phyloP scores from a whole-genome alignment of 2,113 vertebrate genomes.

The Coptodon rendalli region DNA sequence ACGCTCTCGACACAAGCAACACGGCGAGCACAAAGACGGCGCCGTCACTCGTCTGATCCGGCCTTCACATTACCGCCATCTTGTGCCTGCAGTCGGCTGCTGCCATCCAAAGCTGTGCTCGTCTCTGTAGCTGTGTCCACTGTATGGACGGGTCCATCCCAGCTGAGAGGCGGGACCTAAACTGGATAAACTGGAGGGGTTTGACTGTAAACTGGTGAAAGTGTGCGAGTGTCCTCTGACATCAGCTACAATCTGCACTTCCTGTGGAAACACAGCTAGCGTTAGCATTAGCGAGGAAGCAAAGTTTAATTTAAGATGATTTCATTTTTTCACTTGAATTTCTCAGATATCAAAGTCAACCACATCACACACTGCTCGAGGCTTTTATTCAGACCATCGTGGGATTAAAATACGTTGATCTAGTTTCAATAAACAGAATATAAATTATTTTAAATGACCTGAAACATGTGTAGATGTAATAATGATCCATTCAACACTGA shows the following conservation, averaged over 20 bases:
- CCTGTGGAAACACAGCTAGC: neutral
- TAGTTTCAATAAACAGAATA: neutral
- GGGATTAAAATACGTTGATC: neutral
- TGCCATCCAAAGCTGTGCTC: fast-evolving
- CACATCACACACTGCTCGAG: neutral
- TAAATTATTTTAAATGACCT: neutral
- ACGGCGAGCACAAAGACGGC: neutral
- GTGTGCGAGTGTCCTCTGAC: neutral
- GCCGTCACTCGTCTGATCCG: neutral
- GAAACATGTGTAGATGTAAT: neutral
- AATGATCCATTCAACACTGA: neutral
- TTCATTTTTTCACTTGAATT: neutral
- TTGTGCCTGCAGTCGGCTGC: neutral
- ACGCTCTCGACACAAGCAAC: neutral
- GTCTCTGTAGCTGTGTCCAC: neutral
- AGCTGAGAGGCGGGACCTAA: neutral
- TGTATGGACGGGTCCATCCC: neutral
- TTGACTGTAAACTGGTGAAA: neutral
- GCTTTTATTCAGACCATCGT: neutral
- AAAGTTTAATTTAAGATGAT: neutral
- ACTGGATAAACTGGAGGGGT: neutral
- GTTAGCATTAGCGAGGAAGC: neutral
- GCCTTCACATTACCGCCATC: neutral
- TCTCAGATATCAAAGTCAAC: neutral
- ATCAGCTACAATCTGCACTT: neutral